Base-by-base conservation (phyloP, 1,140 invertebrate genomes). In the Physella acuta region DNA sequence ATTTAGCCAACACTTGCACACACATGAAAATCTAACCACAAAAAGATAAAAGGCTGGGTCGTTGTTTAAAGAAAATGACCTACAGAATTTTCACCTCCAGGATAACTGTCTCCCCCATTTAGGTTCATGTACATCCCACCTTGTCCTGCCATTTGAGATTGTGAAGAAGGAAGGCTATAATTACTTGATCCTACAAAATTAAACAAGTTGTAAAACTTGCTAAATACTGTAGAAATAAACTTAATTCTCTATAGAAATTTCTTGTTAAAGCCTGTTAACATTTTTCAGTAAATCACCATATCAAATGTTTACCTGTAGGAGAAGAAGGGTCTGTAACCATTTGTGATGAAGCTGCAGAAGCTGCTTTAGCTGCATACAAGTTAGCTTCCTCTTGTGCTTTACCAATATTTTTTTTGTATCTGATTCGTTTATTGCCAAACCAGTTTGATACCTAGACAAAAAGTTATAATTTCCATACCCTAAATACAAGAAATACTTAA, bases 321-420 rank as follows among this genome's bases (percentile, higher is more conserved):
- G 65, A 70, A 11, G 73, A 70, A 36, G 66, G 68, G 34, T 70
- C 62, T 51, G 59, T 28, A 31, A 76, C 70, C 71, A 64, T 73
- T 71, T 79, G 78, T 30, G 76, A 74, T 51, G 80, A 80, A 5
- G 80, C 82, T 4, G 82, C 79, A 17, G 96, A 95, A 2, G 85
- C 85, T 86, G 98, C 98, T 88, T 99, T 99, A 58, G 97, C 96
- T 74, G 97, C 97, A 85, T 99, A 99, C 76, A 99, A 88, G 87
- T 98, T 99, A 44, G 98, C 97, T 87, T 99, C 98, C 87, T 99
- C 98, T 86, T 99, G 97, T 67, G 97, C 97, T 87, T 99, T 99
- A 74, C 97, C 96, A 75, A 99, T 99, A 86, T 99, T 99, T 88
- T 99, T 99, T 91, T 99, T 99, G 88, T 99, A 99, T 81, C 98